phyloP scores from a whole-genome alignment of 2,113 vertebrate species.

The Sorex fumeus region DNA sequence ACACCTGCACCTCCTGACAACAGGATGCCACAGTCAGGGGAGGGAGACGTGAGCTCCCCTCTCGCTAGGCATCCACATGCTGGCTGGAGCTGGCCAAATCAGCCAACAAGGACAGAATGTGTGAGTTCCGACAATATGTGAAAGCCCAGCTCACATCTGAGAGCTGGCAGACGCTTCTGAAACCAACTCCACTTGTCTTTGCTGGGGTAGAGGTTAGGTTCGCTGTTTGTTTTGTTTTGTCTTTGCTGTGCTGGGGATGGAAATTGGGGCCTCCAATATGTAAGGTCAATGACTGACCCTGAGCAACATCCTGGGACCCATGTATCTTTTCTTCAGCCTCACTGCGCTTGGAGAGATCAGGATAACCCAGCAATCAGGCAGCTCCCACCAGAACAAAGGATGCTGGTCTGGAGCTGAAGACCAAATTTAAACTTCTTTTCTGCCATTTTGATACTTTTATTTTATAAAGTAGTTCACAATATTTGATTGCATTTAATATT shows the following conservation, averaged over 20 bases:
- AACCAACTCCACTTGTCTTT: not conserved
- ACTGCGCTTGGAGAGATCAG: not conserved
- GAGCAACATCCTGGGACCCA: no score
- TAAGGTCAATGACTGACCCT: no score
- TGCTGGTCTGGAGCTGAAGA: not conserved
- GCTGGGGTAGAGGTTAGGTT: no score
- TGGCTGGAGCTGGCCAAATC: not conserved
- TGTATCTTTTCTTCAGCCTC: not conserved
- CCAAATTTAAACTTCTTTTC: not conserved
- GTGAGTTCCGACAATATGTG: not conserved
- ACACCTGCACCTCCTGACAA: not conserved
- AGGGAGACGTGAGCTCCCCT: not conserved
- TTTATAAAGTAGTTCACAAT: no score
- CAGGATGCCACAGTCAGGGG: not conserved
- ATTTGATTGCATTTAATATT: no score
- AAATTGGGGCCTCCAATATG: no score
- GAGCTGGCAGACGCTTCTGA: not conserved
- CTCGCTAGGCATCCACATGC: not conserved
- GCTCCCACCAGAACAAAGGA: not conserved
- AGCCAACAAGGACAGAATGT: not conserved
- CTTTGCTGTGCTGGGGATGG: no score
- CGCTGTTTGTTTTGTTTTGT: no score
- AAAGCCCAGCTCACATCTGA: not conserved
- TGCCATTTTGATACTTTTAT: not conserved
- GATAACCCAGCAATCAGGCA: no score